These are phyloP conservation scores for Leptocoma aspasia DNA, from an alignment of 2,113 vertebrate genomes.

Conservation along the genomic window DNA sequence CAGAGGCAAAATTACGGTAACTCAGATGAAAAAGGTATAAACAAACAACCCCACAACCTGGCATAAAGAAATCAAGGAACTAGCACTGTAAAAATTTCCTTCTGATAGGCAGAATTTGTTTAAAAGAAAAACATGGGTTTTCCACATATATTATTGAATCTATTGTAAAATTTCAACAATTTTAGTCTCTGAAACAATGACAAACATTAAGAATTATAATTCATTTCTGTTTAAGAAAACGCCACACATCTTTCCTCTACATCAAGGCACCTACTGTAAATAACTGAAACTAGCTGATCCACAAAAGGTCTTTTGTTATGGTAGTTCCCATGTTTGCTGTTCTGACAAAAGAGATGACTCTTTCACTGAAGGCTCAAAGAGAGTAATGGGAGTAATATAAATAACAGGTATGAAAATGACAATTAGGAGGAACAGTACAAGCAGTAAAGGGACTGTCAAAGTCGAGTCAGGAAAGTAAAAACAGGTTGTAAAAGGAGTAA, in stretches of 20 bases:
- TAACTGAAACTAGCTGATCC: neutral
- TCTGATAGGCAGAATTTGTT: neutral
- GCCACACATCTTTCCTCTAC: neutral
- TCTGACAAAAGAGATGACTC: neutral
- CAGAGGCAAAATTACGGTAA: neutral
- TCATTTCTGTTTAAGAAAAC: neutral
- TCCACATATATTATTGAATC: neutral
- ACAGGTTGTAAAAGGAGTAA: neutral
- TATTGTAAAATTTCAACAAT: neutral
- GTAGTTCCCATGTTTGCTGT: neutral
- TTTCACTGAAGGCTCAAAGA: neutral
- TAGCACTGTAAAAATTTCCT: neutral
- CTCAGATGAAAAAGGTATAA: neutral
- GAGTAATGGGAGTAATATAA: conserved; percentile 16
- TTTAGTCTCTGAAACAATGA: neutral
- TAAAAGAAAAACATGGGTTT: neutral
- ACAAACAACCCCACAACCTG: neutral
- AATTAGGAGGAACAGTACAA: neutral
- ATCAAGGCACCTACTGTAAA: neutral
- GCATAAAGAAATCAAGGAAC: neutral
- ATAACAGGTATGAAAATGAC: conserved; percentile 5
- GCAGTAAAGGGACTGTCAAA: neutral
- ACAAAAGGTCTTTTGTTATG: neutral
- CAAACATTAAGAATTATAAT: neutral
- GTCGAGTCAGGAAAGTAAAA: neutral